Conservation (phyloP, 2,888 invertebrate genomes). For the Hoplodrina ambigua region DNA sequence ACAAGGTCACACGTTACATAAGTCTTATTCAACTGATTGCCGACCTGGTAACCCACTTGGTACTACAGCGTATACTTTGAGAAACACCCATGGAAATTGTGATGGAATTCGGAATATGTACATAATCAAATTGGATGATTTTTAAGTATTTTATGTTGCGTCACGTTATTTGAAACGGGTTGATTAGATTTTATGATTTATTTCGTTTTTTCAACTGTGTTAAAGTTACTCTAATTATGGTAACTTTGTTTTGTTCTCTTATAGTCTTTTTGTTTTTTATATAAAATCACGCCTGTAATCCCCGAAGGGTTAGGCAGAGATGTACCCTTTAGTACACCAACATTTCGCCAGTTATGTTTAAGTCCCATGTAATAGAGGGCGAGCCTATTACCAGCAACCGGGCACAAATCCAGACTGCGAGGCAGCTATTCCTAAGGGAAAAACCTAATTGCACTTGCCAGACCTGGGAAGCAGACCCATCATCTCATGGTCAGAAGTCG, state of each 20-base stretch:
- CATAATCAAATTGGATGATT: constrained; percentile 43
- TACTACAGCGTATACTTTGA: constrained; percentile 53
- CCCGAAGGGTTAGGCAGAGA: too few relatives aligned
- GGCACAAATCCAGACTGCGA: too few relatives aligned
- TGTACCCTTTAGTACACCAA: too few relatives aligned
- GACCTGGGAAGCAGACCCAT: too few relatives aligned
- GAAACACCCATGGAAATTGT: constrained; percentile 55
- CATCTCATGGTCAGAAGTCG: too few relatives aligned
- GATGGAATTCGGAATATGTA: constrained; percentile 59
- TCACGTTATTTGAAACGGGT: not conserved
- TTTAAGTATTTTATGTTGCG: constrained; percentile 36
- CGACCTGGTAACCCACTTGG: constrained; percentile 60
- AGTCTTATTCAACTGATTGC: constrained; percentile 50
- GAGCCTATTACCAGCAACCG: too few relatives aligned
- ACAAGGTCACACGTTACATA: constrained; percentile 62
- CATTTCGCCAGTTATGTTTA: too few relatives aligned
- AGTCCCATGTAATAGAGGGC: too few relatives aligned
- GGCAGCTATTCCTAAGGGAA: too few relatives aligned
- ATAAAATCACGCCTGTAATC: too few relatives aligned
- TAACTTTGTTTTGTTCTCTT: not conserved
- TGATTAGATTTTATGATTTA: constrained; percentile 8
- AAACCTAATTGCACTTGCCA: too few relatives aligned
- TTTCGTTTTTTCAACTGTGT: not conserved
- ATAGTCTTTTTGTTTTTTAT: not conserved
- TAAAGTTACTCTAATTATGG: not conserved